Base-by-base conservation (phyloP, 2,113 vertebrate genomes). In the Lathamus discolor region DNA sequence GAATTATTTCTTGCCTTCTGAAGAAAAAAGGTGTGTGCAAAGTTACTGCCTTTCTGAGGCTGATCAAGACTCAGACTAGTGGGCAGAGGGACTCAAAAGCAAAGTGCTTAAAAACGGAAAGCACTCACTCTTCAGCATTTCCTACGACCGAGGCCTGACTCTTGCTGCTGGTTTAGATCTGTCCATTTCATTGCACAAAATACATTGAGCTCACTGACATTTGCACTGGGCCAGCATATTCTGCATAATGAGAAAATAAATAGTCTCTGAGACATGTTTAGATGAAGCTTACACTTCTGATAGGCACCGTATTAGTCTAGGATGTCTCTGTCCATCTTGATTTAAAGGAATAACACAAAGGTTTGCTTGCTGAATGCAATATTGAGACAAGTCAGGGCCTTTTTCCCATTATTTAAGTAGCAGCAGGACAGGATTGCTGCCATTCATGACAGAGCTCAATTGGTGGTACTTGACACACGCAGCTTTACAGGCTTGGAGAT, bases 171-270 rank as follows among this genome's bases (percentile, higher is more conserved):
- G 8, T 63, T 79, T 46, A 74, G 13, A 83, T 43, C 44, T 3
- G 0, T 72, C 28, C 4, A 2, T 81, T 77, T 64, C 83, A 72
- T 20, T 89, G 72, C 70, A 75, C 5, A 3, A 69, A 25, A 66
- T 4, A 61, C 55, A 37, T 5, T 7, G 63, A 90, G 62, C 82
- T 90, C 79, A 17, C 68, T 94, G 85, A 88, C 74, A 87, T 92
- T 87, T 93, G 67, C 62, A 59, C 8, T 68, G 43, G 78, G 73
- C 33, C 68, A 80, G 59, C 55, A 24, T 41, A 73, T 79, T 82
- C 64, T 76, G 69, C 41, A 31, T 61, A 78, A 83, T 86, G 51
- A 89, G 75, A 94, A 75, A 85, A 88, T 80, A 90, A 94, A 80
- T 27, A 94, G 43, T 44, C 62, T 86, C 55, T 0, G 1, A 48